phyloP scores from a whole-genome alignment of 2,888 invertebrate genomes.

The Tribolium freemani region DNA sequence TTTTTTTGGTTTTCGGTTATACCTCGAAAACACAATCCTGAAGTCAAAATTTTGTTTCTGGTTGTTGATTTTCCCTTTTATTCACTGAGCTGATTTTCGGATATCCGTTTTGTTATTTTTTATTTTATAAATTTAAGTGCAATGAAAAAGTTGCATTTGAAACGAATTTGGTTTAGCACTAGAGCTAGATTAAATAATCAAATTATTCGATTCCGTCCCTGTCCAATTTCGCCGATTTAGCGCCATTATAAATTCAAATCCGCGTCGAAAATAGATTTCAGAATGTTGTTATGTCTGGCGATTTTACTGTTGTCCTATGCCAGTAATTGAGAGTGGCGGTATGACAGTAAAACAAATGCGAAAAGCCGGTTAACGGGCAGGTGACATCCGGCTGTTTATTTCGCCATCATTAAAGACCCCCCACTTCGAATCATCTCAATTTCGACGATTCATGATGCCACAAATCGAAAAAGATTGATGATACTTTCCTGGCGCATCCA shows the following conservation, averaged over 20 bases:
- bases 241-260: background rate
- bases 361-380: slow-evolving; percentile 33
- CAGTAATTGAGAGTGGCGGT: slow-evolving; percentile 23
- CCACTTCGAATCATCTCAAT: slow-evolving; percentile 19
- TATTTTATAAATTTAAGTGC: no score
- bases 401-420: slow-evolving; percentile 31
- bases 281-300: slow-evolving; percentile 9
- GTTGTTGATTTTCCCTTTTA: no score
- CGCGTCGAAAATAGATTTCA: background rate
- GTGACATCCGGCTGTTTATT: slow-evolving; percentile 40
- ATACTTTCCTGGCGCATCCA: slow-evolving; percentile 5
- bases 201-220: background rate
- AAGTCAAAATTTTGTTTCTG: no score
- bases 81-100: no score
- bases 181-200: background rate
- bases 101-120: no score
- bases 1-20: no score
- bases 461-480: slow-evolving; percentile 36
- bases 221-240: background rate
- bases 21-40: no score
- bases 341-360: slow-evolving; percentile 35
- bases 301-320: slow-evolving; percentile 7
- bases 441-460: slow-evolving; percentile 13
- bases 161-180: no score
- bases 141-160: no score